Evolutionary conservation across 1,140 invertebrate species (phyloP).

Genomic region (Leucophenga varia): DNA sequence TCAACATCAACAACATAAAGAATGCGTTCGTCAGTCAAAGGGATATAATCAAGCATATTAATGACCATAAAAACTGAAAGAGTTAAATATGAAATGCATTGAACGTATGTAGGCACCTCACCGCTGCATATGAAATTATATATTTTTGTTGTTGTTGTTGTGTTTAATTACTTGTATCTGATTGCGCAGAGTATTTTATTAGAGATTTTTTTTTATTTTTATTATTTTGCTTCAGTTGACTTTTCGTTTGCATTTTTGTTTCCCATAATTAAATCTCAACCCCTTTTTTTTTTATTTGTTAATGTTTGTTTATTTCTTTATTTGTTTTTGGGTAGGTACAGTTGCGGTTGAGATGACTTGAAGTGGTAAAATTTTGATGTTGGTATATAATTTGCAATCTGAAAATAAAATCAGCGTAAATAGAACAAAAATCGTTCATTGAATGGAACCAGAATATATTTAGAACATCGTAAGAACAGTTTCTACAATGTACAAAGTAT

Average conservation of each 20-base stretch:
- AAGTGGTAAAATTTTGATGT: too few species aligned
- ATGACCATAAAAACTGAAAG: slow-evolving; percentile 50
- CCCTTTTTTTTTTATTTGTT: slow-evolving; percentile 12
- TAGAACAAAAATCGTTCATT: too few species aligned
- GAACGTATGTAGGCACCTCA: slow-evolving; percentile 9
- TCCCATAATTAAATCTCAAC: slow-evolving; percentile 52
- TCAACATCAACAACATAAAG: too few species aligned
- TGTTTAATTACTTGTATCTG: slow-evolving; percentile 43
- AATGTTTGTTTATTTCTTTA: neutral
- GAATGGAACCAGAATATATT: too few species aligned
- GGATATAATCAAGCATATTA: slow-evolving; percentile 54
- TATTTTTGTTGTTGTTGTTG: slow-evolving; percentile 23
- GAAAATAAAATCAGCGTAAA: too few species aligned
- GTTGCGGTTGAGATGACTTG: too few species aligned
- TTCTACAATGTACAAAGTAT: too few species aligned
- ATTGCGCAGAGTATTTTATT: slow-evolving; percentile 11
- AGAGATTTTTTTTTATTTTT: neutral
- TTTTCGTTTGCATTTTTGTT: slow-evolving; percentile 23
- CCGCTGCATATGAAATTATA: slow-evolving; percentile 5
- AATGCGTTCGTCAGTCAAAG: slow-evolving; percentile 30
- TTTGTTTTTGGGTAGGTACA: too few species aligned
- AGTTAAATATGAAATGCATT: slow-evolving; percentile 38
- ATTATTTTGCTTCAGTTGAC: slow-evolving; percentile 35
- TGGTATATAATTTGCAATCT: too few species aligned
- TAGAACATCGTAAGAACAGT: too few species aligned